Base-by-base conservation (phyloP, 2,797 vertebrate genomes). In the Oreochromis grahami region DNA sequence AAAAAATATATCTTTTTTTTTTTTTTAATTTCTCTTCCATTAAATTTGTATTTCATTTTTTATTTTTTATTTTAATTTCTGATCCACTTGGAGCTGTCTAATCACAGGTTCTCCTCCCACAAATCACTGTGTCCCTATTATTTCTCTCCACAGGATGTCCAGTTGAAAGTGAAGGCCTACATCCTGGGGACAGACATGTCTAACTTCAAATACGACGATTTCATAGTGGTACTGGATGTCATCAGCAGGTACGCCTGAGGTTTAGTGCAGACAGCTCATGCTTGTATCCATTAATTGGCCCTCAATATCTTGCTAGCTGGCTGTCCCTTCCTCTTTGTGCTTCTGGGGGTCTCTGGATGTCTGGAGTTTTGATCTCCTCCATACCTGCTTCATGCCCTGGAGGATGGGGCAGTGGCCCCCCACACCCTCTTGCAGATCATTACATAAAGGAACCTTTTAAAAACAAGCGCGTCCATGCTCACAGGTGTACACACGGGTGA, bases 141-240 rank as follows among this genome's bases (percentile, higher is more conserved):
- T 53, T 70, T 50, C 56, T 79, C 58, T 85, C 84, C 24, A 17
- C 89, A 99, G 99, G 99, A 99, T 86, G 98, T 99, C 93, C 99
- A 99, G 79, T 92, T 99, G 89, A 99, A 99, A 96, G 98, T 98
- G 87, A 99, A 99, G 94, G 98, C 97, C 0, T 99, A 99, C 86
- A 97, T 99, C 84, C 96, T 99, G 91, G 99, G 99, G 89, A 99
- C 98, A 2, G 98, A 99, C 93, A 97, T 99, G 96, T 99, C 99
- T 51, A 99, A 97, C 95, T 99, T 99, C 95, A 99, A 99, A 95
- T 99, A 99, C 0, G 99, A 99, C 1, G 98, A 99, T 95, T 99
- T 99, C 95, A 99, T 99, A 84, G 97, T 99, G 93, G 99, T 99
- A 13, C 96, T 99, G 92, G 99, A 99, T 92, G 97, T 99, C 95